Evolutionary conservation across 2,113 vertebrate species (phyloP).

Genomic region (Otocyon megalotis): DNA sequence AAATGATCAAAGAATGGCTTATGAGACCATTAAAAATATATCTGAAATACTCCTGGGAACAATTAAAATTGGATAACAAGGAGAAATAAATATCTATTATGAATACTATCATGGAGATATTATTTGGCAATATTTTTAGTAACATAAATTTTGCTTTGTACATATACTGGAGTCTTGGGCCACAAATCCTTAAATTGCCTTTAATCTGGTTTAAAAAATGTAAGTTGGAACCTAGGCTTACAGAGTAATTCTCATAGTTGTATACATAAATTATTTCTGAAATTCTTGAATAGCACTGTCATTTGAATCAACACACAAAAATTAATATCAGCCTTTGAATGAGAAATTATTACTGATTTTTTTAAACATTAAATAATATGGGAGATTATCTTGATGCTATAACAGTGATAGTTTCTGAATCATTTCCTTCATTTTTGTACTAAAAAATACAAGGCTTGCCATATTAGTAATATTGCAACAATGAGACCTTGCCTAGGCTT

Average conservation of each 20-base stretch:
- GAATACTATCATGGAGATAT: background rate
- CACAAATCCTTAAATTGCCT: background rate
- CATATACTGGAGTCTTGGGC: background rate
- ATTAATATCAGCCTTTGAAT: background rate
- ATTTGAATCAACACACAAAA: background rate
- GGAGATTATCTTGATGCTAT: background rate
- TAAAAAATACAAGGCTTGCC: background rate
- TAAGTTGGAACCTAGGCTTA: background rate
- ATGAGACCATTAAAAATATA: background rate
- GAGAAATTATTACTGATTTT: slow-evolving; percentile 15
- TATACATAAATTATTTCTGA: background rate
- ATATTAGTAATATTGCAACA: background rate
- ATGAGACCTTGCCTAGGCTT: background rate
- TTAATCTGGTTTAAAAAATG: background rate
- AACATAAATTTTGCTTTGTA: background rate
- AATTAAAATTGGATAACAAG: background rate
- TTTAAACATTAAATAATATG: background rate
- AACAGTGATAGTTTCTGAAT: background rate
- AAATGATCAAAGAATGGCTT: background rate
- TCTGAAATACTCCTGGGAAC: background rate
- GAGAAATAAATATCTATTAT: background rate
- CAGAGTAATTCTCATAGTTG: background rate
- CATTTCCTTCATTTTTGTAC: background rate
- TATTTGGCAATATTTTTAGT: slow-evolving; percentile 2
- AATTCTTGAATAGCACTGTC: background rate